phyloP scores from a whole-genome alignment of 30 jellyfish, hydroid and myxozoan genomes.

The Hydractinia symbiolongicarpus region DNA sequence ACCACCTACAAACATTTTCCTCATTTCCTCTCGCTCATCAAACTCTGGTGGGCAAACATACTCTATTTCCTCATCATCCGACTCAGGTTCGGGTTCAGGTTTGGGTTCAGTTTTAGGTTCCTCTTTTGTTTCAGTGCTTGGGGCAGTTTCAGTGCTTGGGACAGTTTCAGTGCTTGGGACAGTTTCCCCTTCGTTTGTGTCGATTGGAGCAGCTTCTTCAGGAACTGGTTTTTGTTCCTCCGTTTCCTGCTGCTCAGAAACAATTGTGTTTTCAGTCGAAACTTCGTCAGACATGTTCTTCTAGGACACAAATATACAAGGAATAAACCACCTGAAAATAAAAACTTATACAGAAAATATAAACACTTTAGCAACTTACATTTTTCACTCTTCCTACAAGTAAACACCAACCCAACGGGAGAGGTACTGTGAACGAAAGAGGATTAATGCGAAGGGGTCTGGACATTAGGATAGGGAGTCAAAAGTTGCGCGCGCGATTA shows the following conservation, averaged over 20 bases:
- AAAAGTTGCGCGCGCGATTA: too few relatives aligned
- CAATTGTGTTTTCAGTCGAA: slow-evolving; percentile 1
- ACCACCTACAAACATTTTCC: slow-evolving; percentile 36
- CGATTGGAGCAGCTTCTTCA: not conserved
- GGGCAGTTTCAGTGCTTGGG: not conserved
- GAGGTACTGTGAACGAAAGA: too few relatives aligned
- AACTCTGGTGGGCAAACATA: slow-evolving; percentile 35
- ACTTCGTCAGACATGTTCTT: not conserved
- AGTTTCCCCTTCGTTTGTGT: not conserved
- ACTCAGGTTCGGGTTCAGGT: slow-evolving; percentile 5
- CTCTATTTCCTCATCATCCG: slow-evolving; percentile 20
- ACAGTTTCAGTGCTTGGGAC: not conserved
- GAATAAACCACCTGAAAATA: too few relatives aligned
- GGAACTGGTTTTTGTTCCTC: slow-evolving; percentile 6
- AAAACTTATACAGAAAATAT: too few relatives aligned
- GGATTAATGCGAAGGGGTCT: too few relatives aligned
- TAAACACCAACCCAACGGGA: too few relatives aligned
- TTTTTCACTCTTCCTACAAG: too few relatives aligned
- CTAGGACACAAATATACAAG: too few relatives aligned
- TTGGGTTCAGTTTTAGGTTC: not conserved
- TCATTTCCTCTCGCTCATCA: slow-evolving; percentile 29
- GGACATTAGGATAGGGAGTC: too few relatives aligned
- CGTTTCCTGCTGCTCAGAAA: not conserved
- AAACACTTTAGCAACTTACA: too few relatives aligned
- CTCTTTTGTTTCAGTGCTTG: not conserved